Base-by-base conservation (phyloP, 2,797 vertebrate genomes). In the Euthynnus affinis region DNA sequence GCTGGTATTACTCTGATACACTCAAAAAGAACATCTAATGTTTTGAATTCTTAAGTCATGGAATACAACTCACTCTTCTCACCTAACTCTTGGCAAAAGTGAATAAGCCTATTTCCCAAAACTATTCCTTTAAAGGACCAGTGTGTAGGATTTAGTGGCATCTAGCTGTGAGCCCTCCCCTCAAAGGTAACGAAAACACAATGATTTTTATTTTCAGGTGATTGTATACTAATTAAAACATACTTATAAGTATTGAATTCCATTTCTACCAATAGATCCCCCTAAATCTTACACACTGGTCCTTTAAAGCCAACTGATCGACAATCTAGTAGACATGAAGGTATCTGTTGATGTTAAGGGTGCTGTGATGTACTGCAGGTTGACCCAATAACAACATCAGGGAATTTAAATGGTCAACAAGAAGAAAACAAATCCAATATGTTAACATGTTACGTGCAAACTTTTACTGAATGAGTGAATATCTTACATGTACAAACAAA, bases 321-420 rank as follows among this genome's bases (percentile, higher is more conserved):
- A 60, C 42, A 77, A 64, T 59, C 42, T 12, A 51, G 18, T 65
- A 42, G 55, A 65, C 29, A 73, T 69, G 42, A 18, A 71, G 29
- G 22, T 13, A 15, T 57, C n/a, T 65, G 59, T 70, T 18, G 9
- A 65, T 27, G 58, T 14, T 12, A 67, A 67, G 29, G 75, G 59
- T 85, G 81, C 74, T 86, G 65, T 34, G 27, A 62, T 63, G 22
- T 73, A 34, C 25, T 71, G 15, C n/a, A 74, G 27, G 46, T 65
- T 74, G 57, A 74, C 29, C 15, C 3, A 66, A 42, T 5, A 59
- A 76, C 17, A 80, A 59, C 55, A 83, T 86, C 80, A 83, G 84
- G 82, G 57, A 83, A 67, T 76, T 65, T 65, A 49, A 76, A 75
- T 55, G 42, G 46, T 81, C 69, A 81, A 79, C 29, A 34, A 65